Conservation (phyloP, 2,113 vertebrate genomes). For the Festucalex cinctus region DNA sequence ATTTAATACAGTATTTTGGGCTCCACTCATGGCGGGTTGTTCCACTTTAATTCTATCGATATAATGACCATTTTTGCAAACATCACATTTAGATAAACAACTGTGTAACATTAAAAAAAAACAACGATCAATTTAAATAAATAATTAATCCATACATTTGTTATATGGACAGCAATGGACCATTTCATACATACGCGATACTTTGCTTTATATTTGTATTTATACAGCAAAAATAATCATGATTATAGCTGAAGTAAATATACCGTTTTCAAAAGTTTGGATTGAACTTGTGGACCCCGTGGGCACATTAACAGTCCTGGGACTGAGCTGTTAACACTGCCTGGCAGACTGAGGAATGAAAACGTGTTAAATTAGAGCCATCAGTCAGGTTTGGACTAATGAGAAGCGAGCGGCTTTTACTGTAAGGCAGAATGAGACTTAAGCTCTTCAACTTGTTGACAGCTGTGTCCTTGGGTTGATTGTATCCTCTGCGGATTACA, state of each 20-base stretch:
- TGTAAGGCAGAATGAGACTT: slow-evolving; percentile 49
- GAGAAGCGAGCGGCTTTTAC: slow-evolving; percentile 40
- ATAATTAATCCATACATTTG: background rate
- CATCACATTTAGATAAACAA: background rate
- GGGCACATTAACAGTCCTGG: slow-evolving; percentile 20
- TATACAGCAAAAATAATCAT: background rate
- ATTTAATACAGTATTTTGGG: background rate
- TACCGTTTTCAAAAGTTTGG: background rate
- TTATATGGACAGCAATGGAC: too few relatives aligned
- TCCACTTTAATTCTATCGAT: background rate
- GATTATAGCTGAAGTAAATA: background rate
- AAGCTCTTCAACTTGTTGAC: slow-evolving; percentile 49
- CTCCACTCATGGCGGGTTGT: background rate
- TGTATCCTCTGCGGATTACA: slow-evolving; percentile 5
- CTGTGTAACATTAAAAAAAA: background rate
- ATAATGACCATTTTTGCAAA: background rate
- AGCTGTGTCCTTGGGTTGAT: slow-evolving; percentile 43
- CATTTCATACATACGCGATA: too few relatives aligned
- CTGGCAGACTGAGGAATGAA: slow-evolving; percentile 28
- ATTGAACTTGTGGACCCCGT: slow-evolving; percentile 11
- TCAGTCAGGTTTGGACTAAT: slow-evolving; percentile 49
- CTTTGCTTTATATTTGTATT: background rate
- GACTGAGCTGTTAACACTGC: slow-evolving; percentile 36
- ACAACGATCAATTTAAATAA: background rate
- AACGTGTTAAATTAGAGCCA: slow-evolving; percentile 52